phyloP scores from a whole-genome alignment of 37 sponge, comb jelly and placozoan species.

The Bolinopsis microptera region DNA sequence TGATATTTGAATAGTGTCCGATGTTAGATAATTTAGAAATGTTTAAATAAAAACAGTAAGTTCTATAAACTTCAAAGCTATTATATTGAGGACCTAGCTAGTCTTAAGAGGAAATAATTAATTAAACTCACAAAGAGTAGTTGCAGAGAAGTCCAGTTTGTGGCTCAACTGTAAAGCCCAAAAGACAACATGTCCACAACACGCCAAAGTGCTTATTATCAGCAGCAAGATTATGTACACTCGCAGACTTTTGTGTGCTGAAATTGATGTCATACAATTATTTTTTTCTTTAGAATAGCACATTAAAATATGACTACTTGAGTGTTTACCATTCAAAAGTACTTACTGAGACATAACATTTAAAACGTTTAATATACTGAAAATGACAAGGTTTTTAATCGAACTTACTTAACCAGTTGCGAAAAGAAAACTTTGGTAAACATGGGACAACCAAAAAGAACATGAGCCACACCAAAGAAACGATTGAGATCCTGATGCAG shows the following conservation, averaged over 20 bases:
- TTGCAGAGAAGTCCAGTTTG: background rate
- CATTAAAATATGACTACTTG: too few species aligned
- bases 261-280: too few species aligned
- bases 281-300: too few species aligned
- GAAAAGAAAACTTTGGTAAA: conserved; percentile 33
- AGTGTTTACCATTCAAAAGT: too few species aligned
- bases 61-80: too few species aligned
- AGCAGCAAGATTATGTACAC: conserved; percentile 35
- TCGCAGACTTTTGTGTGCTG: conserved; percentile 47
- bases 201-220: background rate
- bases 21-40: background rate
- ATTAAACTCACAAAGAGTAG: conserved; percentile 28
- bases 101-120: too few species aligned
- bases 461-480: conserved; percentile 32
- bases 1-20: background rate
- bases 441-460: conserved; percentile 58
- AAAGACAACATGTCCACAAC: conserved; percentile 37
- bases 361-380: too few species aligned
- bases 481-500: background rate
- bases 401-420: conserved; percentile 32
- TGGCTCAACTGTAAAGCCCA: conserved; percentile 10
- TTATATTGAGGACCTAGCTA: too few species aligned
- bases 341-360: too few species aligned
- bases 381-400: too few species aligned
- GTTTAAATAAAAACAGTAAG: background rate